Conservation (phyloP, 2,113 vertebrate genomes). For the Cisticola juncidis region DNA sequence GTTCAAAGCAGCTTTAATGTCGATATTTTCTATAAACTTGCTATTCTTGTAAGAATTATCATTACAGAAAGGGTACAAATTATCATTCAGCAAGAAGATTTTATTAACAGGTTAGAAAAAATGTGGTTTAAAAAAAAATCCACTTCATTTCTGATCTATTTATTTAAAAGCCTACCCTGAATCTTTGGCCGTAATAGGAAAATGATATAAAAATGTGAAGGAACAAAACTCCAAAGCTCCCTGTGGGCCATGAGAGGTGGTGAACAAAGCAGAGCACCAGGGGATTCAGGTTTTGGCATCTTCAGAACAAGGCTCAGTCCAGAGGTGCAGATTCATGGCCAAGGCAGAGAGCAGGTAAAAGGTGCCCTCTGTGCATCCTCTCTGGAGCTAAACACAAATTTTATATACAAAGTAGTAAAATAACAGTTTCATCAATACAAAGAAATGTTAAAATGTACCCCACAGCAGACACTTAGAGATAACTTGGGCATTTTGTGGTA, state of each 20-base stretch:
- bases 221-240: conserved; percentile 74
- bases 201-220: conserved; percentile 77
- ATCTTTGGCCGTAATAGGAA: not conserved
- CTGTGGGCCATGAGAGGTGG: conserved; percentile 74
- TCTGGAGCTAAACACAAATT: conserved; percentile 48
- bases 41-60: not conserved
- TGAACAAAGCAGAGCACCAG: conserved; percentile 60
- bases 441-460: not conserved
- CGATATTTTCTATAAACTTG: not conserved
- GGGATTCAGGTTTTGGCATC: conserved; percentile 45
- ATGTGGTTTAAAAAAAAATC: not conserved
- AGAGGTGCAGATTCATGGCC: conserved; percentile 65
- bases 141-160: not conserved
- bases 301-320: conserved; percentile 72
- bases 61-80: not conserved
- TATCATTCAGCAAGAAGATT: not conserved
- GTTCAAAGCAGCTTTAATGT: not conserved
- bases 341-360: conserved; percentile 72
- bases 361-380: conserved; percentile 70
- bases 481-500: not conserved
- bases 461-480: accelerated
- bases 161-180: not conserved
- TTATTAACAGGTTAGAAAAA: not conserved
- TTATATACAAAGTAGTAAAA: not conserved
- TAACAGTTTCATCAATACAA: not conserved